Evolutionary conservation across 2,797 vertebrate species (phyloP).

Genomic region (Gadopsis marmoratus): DNA sequence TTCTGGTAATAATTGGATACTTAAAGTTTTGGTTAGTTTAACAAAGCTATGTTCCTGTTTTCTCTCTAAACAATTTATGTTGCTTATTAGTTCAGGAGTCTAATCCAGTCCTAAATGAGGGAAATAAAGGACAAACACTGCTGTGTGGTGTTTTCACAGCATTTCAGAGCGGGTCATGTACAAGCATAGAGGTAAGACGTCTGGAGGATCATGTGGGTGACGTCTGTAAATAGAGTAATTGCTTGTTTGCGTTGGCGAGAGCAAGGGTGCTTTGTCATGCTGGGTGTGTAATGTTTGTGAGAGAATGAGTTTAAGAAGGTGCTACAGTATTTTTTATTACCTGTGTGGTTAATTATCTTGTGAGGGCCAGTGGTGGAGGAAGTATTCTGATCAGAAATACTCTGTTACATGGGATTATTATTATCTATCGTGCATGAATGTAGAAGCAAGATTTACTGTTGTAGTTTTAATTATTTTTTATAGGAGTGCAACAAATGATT

Average conservation of each 20-base stretch:
- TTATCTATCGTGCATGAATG: no score
- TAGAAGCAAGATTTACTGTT: no score
- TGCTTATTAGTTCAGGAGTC: conserved; percentile 14
- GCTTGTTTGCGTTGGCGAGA: conserved; percentile 43
- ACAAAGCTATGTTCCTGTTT: conserved; percentile 15
- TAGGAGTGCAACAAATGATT: no score
- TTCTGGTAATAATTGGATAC: conserved; percentile 35
- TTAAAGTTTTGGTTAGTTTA: conserved; percentile 26
- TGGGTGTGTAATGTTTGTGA: conserved; percentile 47
- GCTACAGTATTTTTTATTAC: conserved; percentile 14
- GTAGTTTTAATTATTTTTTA: no score
- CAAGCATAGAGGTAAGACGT: conserved; percentile 22
- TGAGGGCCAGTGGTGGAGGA: not conserved
- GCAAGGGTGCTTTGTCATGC: conserved; percentile 64
- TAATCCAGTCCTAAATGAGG: not conserved
- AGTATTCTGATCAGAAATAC: no score
- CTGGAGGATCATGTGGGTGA: conserved; percentile 20
- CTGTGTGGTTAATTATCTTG: conserved; percentile 11
- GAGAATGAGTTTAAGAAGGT: conserved; percentile 4
- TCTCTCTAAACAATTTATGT: conserved; percentile 9
- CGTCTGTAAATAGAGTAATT: conserved; percentile 46
- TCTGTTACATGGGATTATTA: no score
- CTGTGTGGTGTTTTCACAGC: conserved; percentile 8
- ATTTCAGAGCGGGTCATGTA: conserved; percentile 13
- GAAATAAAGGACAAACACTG: not conserved